phyloP scores from a whole-genome alignment of 2,797 vertebrate genomes.

The Enteromius argenteus region DNA sequence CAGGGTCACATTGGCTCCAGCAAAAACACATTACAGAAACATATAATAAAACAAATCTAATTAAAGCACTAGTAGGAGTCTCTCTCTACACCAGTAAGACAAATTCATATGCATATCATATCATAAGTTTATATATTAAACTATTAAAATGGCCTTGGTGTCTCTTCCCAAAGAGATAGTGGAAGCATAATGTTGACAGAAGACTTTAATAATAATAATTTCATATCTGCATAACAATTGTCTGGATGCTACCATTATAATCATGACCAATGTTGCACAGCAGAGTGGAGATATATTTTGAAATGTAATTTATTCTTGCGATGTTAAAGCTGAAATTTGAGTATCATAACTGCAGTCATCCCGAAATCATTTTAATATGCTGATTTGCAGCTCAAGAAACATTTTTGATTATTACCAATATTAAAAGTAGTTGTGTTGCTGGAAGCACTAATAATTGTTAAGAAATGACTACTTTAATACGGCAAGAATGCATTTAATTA shows the following conservation, averaged over 20 bases:
- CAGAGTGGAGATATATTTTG: not conserved
- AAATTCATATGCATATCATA: not conserved
- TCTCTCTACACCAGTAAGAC: not conserved
- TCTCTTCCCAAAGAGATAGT: not conserved
- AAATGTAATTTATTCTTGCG: not conserved
- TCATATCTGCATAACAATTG: not conserved
- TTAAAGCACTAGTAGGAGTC: not conserved
- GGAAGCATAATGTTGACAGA: not conserved
- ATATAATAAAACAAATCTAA: not conserved
- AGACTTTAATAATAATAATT: slow-evolving; percentile 2
- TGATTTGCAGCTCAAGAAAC: not conserved
- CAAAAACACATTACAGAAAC: not conserved
- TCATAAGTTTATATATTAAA: not conserved
- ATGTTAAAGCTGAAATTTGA: not conserved
- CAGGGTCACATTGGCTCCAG: not conserved
- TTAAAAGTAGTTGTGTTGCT: not conserved
- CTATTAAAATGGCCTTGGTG: not conserved
- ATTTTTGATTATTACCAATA: not conserved
- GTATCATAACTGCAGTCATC: not conserved
- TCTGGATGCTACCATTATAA: not conserved
- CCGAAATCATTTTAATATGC: not conserved
- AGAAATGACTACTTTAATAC: not conserved
- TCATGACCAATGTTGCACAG: not conserved
- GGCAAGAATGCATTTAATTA: not conserved
- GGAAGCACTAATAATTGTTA: not conserved